These are phyloP conservation scores for Molanna angustata DNA, from an alignment of 2,888 invertebrate species.

Conservation along the genomic window DNA sequence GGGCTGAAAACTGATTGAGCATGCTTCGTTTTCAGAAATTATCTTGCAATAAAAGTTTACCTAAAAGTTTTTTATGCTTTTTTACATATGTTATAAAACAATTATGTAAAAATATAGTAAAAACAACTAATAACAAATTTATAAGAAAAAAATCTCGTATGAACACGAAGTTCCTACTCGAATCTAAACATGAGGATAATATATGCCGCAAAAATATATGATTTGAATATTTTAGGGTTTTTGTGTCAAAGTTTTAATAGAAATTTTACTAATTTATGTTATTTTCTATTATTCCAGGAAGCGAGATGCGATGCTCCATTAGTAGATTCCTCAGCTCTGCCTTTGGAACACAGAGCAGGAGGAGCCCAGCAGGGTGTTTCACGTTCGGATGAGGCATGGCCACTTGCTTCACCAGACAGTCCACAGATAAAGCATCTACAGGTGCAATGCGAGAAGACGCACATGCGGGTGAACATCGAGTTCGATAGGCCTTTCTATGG, in stretches of 20 bases:
- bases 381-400: slow-evolving; percentile 82
- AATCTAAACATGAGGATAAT: too few relatives aligned
- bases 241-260: too few relatives aligned
- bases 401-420: slow-evolving; percentile 82
- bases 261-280: not conserved
- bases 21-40: not conserved
- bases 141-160: too few relatives aligned
- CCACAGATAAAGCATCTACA: slow-evolving; percentile 91
- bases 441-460: slow-evolving; percentile 94
- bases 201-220: too few relatives aligned
- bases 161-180: too few relatives aligned
- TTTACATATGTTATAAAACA: not conserved
- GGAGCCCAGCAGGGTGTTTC: slow-evolving; percentile 58
- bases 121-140: too few relatives aligned
- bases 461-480: slow-evolving; percentile 93
- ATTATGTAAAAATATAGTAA: too few relatives aligned
- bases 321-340: slow-evolving; percentile 76
- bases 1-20: too few relatives aligned
- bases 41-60: not conserved
- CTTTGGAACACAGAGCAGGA: slow-evolving; percentile 75
- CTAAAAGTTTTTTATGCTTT: not conserved
- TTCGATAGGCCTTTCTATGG: slow-evolving; percentile 94
- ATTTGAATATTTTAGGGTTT: too few relatives aligned
- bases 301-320: slow-evolving; percentile 74
- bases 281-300: slow-evolving; percentile 54